phyloP scores from a whole-genome alignment of 2,888 invertebrate species.

The Caenorhabditis angaria region DNA sequence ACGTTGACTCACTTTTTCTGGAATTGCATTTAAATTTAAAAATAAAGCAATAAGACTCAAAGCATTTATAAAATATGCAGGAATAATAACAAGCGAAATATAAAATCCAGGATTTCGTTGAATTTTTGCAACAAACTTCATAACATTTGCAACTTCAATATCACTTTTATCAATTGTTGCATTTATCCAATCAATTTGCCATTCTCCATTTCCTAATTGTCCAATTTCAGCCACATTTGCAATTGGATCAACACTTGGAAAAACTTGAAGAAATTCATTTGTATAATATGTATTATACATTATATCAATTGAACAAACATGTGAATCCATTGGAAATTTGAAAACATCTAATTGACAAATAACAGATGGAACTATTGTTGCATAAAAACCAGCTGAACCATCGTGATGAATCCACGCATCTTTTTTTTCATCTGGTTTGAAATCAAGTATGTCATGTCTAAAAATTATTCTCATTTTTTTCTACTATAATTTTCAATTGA shows the following conservation, averaged over 20 bases:
- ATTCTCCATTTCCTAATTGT: constrained; percentile 24
- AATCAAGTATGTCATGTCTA: too few relatives aligned
- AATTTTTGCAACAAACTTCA: not conserved
- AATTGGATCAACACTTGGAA: constrained; percentile 9
- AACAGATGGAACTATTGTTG: constrained; percentile 21
- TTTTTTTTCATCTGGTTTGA: too few relatives aligned
- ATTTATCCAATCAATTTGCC: constrained; percentile 15
- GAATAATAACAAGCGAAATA: not conserved
- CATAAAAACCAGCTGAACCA: constrained; percentile 34
- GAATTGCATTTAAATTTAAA: not conserved
- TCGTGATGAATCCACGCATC: constrained; percentile 17
- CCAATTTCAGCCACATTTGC: too few relatives aligned
- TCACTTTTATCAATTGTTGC: too few relatives aligned
- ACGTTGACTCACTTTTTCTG: not conserved
- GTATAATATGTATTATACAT: constrained; percentile 18
- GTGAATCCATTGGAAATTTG: constrained; percentile 33
- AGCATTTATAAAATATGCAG: not conserved
- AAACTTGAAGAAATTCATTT: constrained; percentile 10
- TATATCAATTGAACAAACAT: constrained; percentile 27
- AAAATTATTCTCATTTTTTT: too few relatives aligned
- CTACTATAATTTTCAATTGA: too few relatives aligned
- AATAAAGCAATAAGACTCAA: not conserved
- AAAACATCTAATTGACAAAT: constrained; percentile 35
- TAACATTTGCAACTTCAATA: not conserved
- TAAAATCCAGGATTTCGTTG: not conserved